These are phyloP conservation scores for Scaptomyza reducta DNA, from an alignment of 2,888 invertebrate species.

Conservation along the genomic window DNA sequence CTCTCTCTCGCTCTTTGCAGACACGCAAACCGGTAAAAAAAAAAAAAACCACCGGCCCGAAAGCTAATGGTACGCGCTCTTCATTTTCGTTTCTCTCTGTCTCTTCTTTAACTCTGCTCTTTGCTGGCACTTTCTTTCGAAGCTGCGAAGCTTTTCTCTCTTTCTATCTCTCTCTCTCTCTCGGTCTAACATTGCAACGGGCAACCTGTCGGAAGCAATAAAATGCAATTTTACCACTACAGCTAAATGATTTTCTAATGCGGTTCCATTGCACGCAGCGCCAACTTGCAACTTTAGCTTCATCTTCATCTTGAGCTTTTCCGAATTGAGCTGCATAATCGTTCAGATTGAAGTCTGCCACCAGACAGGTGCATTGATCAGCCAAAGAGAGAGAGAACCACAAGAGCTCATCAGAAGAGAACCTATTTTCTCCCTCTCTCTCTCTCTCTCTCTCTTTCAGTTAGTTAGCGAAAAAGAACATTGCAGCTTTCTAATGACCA, in stretches of 20 bases:
- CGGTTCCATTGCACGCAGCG: conserved; percentile 61
- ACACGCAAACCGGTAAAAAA: conserved; percentile 68
- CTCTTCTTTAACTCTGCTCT: conserved; percentile 56
- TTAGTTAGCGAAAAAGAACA: conserved; percentile 31
- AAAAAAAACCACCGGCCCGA: conserved; percentile 50
- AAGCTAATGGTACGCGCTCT: conserved; percentile 65
- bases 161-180: not conserved
- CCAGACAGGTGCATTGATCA: not conserved
- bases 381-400: not conserved
- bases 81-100: conserved; percentile 31
- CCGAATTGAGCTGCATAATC: conserved; percentile 50
- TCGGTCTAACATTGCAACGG: conserved; percentile 46
- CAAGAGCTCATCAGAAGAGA: conserved; percentile 14
- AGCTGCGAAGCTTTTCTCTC: conserved; percentile 53
- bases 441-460: too few species aligned
- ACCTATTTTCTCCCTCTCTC: not conserved
- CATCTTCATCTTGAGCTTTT: conserved; percentile 5
- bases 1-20: conserved; percentile 28
- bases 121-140: conserved; percentile 61
- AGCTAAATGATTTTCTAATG: conserved; percentile 60
- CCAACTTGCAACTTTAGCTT: conserved; percentile 47
- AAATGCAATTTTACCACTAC: conserved; percentile 61
- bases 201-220: conserved; percentile 68
- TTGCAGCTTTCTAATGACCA: conserved; percentile 72
- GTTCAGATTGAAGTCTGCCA: conserved; percentile 32